Evolutionary conservation across 2,113 vertebrate genomes (phyloP).

Genomic region (Hippocampus zosterae): DNA sequence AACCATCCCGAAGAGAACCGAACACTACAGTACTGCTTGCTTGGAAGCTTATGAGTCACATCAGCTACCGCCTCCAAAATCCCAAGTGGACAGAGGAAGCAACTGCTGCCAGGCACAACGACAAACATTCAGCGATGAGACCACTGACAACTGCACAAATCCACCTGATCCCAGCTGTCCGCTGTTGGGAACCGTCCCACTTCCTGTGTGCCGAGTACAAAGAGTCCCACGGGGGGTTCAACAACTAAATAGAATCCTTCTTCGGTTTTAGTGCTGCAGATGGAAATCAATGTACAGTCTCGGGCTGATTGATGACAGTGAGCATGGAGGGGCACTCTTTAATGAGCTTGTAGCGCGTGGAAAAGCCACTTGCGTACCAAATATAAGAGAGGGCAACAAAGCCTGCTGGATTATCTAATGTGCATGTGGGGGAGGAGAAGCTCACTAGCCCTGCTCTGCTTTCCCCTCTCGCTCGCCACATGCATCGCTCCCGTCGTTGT

Average conservation of each 20-base stretch:
- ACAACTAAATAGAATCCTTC: conserved; percentile 36
- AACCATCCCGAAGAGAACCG: neutral
- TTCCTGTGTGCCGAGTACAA: conserved; percentile 30
- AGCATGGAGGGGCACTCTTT: conserved; percentile 51
- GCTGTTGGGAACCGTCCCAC: conserved; percentile 26
- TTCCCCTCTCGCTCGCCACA: conserved; percentile 52
- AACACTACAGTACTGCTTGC: conserved; percentile 18
- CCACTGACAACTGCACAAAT: conserved; percentile 37
- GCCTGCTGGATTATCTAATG: conserved; percentile 48
- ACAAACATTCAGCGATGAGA: conserved; percentile 54
- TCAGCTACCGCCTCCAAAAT: conserved; percentile 45
- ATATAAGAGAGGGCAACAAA: conserved; percentile 64
- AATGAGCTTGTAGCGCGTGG: conserved; percentile 56
- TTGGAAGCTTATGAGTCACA: conserved; percentile 36
- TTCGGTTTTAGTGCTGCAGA: conserved; percentile 34
- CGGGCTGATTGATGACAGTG: conserved; percentile 35
- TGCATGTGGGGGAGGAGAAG: conserved; percentile 39
- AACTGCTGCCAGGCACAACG: conserved; percentile 44
- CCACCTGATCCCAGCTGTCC: conserved; percentile 29
- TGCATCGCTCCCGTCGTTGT: conserved; percentile 45
- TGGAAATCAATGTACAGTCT: conserved; percentile 49
- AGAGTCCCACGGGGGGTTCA: conserved; percentile 26
- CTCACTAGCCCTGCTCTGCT: conserved; percentile 28
- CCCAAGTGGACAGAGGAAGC: conserved; percentile 52
- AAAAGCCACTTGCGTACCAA: conserved; percentile 39